These are phyloP conservation scores for Eurosta solidaginis DNA, from an alignment of 1,140 invertebrate genomes.

Conservation along the genomic window DNA sequence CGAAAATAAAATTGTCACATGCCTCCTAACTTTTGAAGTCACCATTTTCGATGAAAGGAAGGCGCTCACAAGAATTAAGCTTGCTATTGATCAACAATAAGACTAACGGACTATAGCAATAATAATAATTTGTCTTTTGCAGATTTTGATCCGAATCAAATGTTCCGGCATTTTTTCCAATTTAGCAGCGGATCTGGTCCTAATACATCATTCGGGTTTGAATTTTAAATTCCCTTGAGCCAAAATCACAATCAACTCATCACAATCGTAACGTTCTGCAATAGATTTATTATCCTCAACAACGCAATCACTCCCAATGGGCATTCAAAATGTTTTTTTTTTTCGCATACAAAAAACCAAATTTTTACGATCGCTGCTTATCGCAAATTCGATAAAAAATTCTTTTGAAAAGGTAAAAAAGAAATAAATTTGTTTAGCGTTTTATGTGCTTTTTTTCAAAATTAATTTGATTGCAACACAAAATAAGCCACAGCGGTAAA, in stretches of 20 bases:
- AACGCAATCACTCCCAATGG: not conserved
- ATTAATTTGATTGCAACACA: not conserved
- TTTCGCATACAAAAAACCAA: conserved; percentile 10
- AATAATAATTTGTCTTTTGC: conserved; percentile 29
- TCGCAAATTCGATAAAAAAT: not conserved
- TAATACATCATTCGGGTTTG: conserved; percentile 48
- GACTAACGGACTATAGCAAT: too few relatives aligned
- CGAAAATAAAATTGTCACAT: too few relatives aligned
- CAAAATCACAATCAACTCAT: not conserved
- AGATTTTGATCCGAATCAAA: conserved; percentile 58
- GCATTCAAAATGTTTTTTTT: too few relatives aligned
- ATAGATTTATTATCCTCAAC: not conserved
- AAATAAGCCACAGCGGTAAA: not conserved
- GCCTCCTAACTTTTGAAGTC: too few relatives aligned
- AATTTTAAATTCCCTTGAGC: conserved; percentile 41
- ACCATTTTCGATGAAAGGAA: too few relatives aligned
- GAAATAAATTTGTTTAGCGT: conserved; percentile 8
- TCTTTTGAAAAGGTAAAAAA: conserved; percentile 4
- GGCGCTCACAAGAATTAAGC: too few relatives aligned
- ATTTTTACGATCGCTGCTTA: not conserved
- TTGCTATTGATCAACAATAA: too few relatives aligned
- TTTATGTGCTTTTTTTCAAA: conserved; percentile 9
- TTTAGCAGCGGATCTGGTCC: conserved; percentile 42
- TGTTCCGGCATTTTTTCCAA: conserved; percentile 58
- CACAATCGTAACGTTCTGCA: not conserved